phyloP scores from a whole-genome alignment of 2,113 vertebrate species.

The Gnathonemus echidnorhynchus region DNA sequence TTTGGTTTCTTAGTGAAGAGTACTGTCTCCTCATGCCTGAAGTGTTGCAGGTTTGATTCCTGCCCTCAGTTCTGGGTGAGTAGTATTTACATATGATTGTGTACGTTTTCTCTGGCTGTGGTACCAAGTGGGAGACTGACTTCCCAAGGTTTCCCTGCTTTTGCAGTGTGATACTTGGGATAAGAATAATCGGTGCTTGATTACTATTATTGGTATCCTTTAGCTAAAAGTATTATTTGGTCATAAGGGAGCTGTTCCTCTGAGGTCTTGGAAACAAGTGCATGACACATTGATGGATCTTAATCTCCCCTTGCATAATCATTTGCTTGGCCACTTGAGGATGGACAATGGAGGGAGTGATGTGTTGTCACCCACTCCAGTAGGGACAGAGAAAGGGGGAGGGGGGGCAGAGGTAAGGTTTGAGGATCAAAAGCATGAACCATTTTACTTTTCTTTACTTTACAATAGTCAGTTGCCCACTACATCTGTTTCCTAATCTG shows the following conservation, averaged over 20 bases:
- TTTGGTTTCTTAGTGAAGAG: background rate
- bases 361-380: background rate
- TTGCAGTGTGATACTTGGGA: background rate
- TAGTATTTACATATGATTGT: background rate
- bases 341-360: slow-evolving; percentile 19
- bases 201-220: slow-evolving; percentile 38
- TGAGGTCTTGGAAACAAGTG: slow-evolving; percentile 43
- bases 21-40: background rate
- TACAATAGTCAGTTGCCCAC: background rate
- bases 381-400: slow-evolving; percentile 20
- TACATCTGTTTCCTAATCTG: slow-evolving; percentile 5
- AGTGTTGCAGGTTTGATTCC: background rate
- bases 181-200: slow-evolving; percentile 27
- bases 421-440: background rate
- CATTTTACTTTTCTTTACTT: background rate
- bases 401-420: background rate
- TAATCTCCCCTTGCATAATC: slow-evolving; percentile 51
- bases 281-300: slow-evolving; percentile 58
- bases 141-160: background rate
- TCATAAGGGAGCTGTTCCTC: slow-evolving; percentile 12
- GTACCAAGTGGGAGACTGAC: background rate
- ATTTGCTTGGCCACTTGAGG: slow-evolving; percentile 49
- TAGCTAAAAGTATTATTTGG: background rate
- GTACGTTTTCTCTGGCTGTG: background rate
- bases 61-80: background rate